These are phyloP conservation scores for Sebastiscus tertius DNA, from an alignment of 2,797 vertebrate genomes.

Conservation along the genomic window DNA sequence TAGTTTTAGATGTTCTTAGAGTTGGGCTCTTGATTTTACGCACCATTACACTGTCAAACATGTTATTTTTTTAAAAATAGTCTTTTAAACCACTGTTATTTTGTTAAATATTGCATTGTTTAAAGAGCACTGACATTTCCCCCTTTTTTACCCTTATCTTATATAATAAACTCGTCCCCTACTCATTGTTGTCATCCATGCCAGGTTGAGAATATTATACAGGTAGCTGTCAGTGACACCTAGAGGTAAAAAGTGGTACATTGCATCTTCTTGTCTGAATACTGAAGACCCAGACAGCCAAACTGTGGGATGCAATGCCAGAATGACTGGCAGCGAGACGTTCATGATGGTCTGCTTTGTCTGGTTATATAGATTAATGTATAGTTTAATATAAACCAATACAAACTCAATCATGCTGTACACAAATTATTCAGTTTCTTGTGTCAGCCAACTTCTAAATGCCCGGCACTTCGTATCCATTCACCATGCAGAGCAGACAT, in stretches of 20 bases:
- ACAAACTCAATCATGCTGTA: background rate
- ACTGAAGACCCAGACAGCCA: background rate
- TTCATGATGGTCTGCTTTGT: background rate
- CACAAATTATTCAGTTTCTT: background rate
- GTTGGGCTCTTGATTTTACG: background rate
- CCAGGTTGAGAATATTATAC: background rate
- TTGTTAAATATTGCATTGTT: background rate
- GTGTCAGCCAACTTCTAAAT: background rate
- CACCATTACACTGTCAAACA: conserved; percentile 6
- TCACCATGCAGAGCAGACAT: background rate
- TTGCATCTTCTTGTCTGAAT: conserved; percentile 23
- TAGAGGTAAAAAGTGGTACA: conserved; percentile 64
- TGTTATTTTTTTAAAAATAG: background rate
- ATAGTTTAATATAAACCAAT: background rate
- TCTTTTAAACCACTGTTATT: background rate
- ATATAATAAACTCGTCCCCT: background rate
- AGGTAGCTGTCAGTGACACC: conserved; percentile 75
- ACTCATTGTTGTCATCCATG: background rate
- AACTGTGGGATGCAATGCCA: background rate
- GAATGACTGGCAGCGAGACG: background rate
- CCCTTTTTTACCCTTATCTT: background rate
- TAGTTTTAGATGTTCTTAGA: conserved; percentile 3
- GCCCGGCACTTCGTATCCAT: background rate
- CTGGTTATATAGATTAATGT: background rate
- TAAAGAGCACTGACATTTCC: background rate